Base-by-base conservation (phyloP, 1,140 invertebrate species). In the Eumeta japonica region DNA sequence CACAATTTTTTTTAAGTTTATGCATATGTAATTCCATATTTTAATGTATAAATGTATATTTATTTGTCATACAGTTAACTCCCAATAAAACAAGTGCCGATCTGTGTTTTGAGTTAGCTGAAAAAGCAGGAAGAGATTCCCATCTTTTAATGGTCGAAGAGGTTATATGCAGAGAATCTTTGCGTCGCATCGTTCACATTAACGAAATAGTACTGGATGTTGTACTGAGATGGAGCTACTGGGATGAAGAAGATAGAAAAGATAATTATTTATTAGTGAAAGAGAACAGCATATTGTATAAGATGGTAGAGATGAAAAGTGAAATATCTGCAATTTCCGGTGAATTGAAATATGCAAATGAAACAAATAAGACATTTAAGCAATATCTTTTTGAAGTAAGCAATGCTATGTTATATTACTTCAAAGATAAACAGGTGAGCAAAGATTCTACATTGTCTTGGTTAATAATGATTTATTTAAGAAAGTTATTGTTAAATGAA, bases 191-290 rank as follows among this genome's bases (percentile, higher is more conserved):
- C 0, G 72, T 95, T 10, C 89, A 93, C 67, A 82, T 88, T 42
- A 79, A 82, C 17, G 88, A 92, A 52, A 80, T 84, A 37, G 80
- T 83, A 0, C 63, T 81, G 2, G 76, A 81, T 45, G 71, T 83
- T 14, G 83, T 94, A 9, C 72, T 92, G 7, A 78, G 83, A 28
- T 95, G 91, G 91, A 83, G 87, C 1, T 87, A 88, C 44, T 94
- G 91, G 91, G 84, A 89, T 28, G 82, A 88, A 31, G 78, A 80
- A 2, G 88, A 92, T 61, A 76, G 89, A 11, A 89, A 87, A 60
- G 81, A 90, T 47, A 92, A 92, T 54, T 83, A 85, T 51, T 67
- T 94, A 10, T 68, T 90, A n/a, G 62, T 92, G 4, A 84, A 68
- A 14, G 74, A 79, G 1, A 78, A 80, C 1, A 75, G 51, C 62